Base-by-base conservation (phyloP, 2,797 vertebrate genomes). In the Acipenser oxyrinchus region DNA sequence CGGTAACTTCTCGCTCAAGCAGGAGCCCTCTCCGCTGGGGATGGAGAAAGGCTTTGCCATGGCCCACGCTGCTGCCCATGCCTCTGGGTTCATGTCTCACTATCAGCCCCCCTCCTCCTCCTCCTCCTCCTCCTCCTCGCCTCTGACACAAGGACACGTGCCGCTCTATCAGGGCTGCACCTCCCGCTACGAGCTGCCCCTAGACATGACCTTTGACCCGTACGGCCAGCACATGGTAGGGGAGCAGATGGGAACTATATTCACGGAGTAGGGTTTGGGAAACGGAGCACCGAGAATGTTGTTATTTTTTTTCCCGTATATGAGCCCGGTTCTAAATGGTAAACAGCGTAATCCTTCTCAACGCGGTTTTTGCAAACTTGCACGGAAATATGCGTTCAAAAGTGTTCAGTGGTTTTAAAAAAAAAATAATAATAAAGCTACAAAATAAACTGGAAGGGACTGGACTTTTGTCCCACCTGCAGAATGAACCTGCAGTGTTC, bases 1-100 rank as follows among this genome's bases (percentile, higher is more conserved):
- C 6, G 92, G 96, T 49, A 97, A 93, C 79, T 96, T 96, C 78
- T 84, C 94, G 75, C 86, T 97, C 77, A 98, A 97, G 86, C 96
- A 93, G 79, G 96, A 98, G 68, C 87, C 88, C 0, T 94, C 94
- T 62, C 93, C 94, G 1, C 81, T 73, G 1, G 95, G 96, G 9
- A 73, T 92, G 51, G 96, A 98, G 37, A 96, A 94, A 71, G 79
- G 88, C 77, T 96, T 82, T 69, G 69, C 70, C 55, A 77, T 82
- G 73, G 78, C 48, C 23, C 78, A 18, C 88, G 87, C 68, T 64
- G 52, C 79, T 0, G 72, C 74, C 68, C 87, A 88, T 63, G 77
- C 82, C 62, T 74, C 52, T 10, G 52, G 52, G 9, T 89, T 90
- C 80, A 48, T 89, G 75, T 70, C 78, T 49, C 94, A 92, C 75